Conservation (phyloP, 2,888 invertebrate genomes). For the Volucella inflata region DNA sequence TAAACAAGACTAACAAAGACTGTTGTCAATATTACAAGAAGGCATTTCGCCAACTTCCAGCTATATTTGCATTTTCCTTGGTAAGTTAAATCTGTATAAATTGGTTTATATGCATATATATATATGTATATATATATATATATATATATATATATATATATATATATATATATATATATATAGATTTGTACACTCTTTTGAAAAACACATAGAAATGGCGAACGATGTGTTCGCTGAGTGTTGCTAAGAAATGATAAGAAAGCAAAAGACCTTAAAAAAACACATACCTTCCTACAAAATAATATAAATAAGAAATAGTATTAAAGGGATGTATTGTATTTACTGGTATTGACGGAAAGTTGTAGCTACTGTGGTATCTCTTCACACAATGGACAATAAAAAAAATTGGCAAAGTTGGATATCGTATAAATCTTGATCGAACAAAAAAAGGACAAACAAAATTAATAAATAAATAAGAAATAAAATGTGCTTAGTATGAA, state of each 20-base stretch:
- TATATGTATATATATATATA: too few relatives aligned
- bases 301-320: constrained; percentile 42
- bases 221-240: constrained; percentile 73
- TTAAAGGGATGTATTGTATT: constrained; percentile 35
- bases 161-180: too few relatives aligned
- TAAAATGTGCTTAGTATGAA: too few relatives aligned
- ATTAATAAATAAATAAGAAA: too few relatives aligned
- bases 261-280: too few relatives aligned
- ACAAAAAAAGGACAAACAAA: too few relatives aligned
- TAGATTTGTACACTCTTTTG: constrained; percentile 57
- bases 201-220: constrained; percentile 70
- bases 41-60: constrained; percentile 75
- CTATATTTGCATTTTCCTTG: constrained; percentile 75
- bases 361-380: constrained; percentile 58
- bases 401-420: too few relatives aligned
- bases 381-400: not conserved
- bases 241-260: constrained; percentile 67
- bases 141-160: not conserved
- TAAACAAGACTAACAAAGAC: constrained; percentile 53
- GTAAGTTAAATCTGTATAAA: constrained; percentile 54
- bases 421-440: too few relatives aligned
- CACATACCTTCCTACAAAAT: not conserved
- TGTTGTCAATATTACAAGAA: constrained; percentile 70
- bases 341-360: constrained; percentile 47
- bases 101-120: constrained; percentile 8